Evolutionary conservation across 2,888 invertebrate species (phyloP).

Genomic region (Cryptops parisi): DNA sequence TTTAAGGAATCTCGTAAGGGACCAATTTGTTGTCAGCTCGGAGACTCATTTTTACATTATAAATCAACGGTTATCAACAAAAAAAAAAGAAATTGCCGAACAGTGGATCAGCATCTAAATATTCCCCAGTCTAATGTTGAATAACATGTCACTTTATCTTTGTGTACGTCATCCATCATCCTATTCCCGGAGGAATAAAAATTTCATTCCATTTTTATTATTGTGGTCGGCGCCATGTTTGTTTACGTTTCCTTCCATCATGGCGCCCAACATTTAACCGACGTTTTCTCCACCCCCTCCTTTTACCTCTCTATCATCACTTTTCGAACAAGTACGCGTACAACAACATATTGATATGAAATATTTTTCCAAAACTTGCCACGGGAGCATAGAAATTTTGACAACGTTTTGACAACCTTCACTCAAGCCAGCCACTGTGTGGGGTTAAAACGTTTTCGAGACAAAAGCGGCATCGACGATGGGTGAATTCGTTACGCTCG

Average conservation of each 20-base stretch:
- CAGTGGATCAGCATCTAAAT: constrained; percentile 12
- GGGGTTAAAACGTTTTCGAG: too few species aligned
- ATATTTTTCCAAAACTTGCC: too few species aligned
- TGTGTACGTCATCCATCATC: constrained; percentile 11
- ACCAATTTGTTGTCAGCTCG: neutral
- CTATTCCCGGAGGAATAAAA: constrained; percentile 10
- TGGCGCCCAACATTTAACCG: constrained; percentile 11
- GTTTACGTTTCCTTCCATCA: constrained; percentile 11
- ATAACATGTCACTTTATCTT: constrained; percentile 16
- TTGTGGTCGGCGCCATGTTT: constrained; percentile 12
- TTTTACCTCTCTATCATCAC: too few species aligned
- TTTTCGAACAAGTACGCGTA: too few species aligned
- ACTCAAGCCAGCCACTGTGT: too few species aligned
- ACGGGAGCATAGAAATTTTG: too few species aligned
- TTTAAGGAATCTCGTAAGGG: neutral
- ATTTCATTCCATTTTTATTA: constrained; percentile 9
- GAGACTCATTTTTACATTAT: constrained; percentile 12
- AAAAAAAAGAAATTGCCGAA: constrained; percentile 10
- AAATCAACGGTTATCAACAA: constrained; percentile 13
- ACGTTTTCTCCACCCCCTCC: too few species aligned
- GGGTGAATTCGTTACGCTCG: too few species aligned
- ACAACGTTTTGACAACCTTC: too few species aligned
- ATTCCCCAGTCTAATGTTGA: constrained; percentile 13
- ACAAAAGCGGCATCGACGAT: too few species aligned
- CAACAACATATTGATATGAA: too few species aligned